These are phyloP conservation scores for Polydrusus tereticollis DNA, from an alignment of 2,888 invertebrate genomes.

Conservation along the genomic window DNA sequence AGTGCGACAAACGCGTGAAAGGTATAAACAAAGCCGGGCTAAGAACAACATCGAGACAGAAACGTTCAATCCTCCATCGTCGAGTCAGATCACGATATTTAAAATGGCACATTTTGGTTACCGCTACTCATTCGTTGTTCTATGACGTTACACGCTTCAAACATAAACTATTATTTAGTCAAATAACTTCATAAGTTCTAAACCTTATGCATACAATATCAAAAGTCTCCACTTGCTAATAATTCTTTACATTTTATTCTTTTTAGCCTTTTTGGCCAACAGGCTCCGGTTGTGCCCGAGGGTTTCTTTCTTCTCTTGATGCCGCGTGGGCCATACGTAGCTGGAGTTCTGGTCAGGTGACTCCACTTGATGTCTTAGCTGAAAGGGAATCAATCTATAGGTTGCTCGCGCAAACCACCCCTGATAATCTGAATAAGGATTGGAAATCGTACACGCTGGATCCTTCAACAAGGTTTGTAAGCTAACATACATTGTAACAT, in stretches of 20 bases:
- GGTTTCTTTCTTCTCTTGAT: conserved; percentile 95
- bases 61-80: too few relatives aligned
- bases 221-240: too few relatives aligned
- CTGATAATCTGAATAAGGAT: conserved; percentile 94
- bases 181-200: too few relatives aligned
- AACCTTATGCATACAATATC: too few relatives aligned
- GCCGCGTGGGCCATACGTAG: conserved; percentile 94
- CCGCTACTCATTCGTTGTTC: too few relatives aligned
- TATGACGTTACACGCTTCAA: too few relatives aligned
- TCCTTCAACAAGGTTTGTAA: conserved; percentile 77
- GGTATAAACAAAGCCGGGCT: too few relatives aligned
- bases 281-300: conserved; percentile 97
- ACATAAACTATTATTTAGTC: too few relatives aligned
- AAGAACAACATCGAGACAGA: too few relatives aligned
- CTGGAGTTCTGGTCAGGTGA: conserved; percentile 79
- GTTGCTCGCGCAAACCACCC: conserved; percentile 91
- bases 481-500: conserved; percentile 6
- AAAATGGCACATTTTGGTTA: too few relatives aligned
- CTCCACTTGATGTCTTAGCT: conserved; percentile 88
- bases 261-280: conserved; percentile 96
- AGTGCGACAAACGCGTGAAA: too few relatives aligned
- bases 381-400: conserved; percentile 88
- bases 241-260: conserved; percentile 31
- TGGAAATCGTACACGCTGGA: conserved; percentile 89
- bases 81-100: too few relatives aligned